Evolutionary conservation across 1,140 invertebrate genomes (phyloP).

Genomic region (Drosophila bocqueti): DNA sequence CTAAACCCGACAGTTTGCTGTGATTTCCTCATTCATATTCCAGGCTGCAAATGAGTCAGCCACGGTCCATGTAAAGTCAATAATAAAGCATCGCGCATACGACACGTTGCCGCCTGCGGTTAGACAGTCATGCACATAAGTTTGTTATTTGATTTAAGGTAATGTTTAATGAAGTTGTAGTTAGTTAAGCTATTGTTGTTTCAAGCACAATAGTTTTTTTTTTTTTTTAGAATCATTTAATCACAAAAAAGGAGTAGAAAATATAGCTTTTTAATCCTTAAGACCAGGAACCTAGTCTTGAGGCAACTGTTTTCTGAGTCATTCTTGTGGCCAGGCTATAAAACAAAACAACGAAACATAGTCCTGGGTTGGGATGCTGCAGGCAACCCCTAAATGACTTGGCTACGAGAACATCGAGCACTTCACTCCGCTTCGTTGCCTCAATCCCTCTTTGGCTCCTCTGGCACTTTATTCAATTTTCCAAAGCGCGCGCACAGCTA

Average conservation of each 20-base stretch:
- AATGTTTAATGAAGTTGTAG: not conserved
- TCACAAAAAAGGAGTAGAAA: not conserved
- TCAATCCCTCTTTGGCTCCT: constrained; percentile 15
- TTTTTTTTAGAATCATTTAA: not conserved
- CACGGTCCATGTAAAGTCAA: not conserved
- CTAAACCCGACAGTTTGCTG: not conserved
- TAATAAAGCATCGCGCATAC: constrained; percentile 32
- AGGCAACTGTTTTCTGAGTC: constrained; percentile 26
- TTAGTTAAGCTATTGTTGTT: not conserved
- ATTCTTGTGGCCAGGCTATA: constrained; percentile 39
- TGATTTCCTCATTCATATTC: constrained; percentile 35
- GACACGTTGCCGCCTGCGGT: constrained; percentile 18
- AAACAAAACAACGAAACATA: constrained; percentile 25
- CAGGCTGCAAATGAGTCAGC: constrained; percentile 23
- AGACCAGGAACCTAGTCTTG: not conserved
- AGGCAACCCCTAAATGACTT: constrained; percentile 73
- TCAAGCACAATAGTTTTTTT: not conserved
- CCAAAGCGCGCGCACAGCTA: constrained; percentile 50
- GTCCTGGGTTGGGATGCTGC: constrained; percentile 20
- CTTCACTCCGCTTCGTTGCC: constrained; percentile 30
- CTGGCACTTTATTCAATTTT: constrained; percentile 72
- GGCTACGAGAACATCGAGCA: constrained; percentile 41
- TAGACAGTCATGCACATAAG: constrained; percentile 1
- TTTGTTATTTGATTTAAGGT: not conserved
- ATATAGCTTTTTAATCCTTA: not conserved